phyloP scores from a whole-genome alignment of 2,113 vertebrate species.

The Apus apus region DNA sequence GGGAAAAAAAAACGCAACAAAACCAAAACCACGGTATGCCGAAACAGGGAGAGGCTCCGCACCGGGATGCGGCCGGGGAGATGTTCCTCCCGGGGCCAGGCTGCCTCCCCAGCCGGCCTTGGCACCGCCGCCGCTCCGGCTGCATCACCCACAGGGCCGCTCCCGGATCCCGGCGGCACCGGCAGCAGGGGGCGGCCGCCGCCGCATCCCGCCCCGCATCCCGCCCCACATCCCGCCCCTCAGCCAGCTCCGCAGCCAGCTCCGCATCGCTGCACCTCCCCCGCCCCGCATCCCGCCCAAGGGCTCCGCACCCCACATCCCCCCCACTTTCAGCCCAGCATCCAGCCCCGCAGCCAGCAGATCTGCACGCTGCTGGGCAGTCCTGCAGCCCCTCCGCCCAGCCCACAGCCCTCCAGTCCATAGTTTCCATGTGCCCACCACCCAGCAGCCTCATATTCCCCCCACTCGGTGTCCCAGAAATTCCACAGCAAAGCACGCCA shows the following conservation, averaged over 20 bases:
- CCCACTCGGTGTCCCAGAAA: too few species aligned
- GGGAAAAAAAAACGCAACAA: not conserved
- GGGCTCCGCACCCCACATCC: too few species aligned
- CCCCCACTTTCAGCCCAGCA: not conserved
- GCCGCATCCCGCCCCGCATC: not conserved
- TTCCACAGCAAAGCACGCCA: not conserved
- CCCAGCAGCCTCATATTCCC: not conserved
- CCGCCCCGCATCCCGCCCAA: not conserved
- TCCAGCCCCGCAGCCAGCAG: not conserved
- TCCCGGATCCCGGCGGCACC: not conserved
- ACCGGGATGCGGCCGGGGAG: not conserved
- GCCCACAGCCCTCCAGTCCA: not conserved
- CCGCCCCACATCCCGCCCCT: not conserved
- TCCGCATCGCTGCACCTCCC: too few species aligned
- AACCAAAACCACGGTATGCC: too few species aligned
- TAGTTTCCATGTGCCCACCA: not conserved
- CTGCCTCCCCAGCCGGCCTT: too few species aligned
- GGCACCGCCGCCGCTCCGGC: not conserved
- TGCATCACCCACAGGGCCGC: too few species aligned
- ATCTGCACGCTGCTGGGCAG: not conserved
- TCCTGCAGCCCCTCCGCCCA: not conserved
- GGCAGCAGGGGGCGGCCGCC: slow-evolving; percentile 20
- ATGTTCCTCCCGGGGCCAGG: not conserved
- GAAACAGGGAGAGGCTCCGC: not conserved
- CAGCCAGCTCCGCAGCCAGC: not conserved